Percentiles rank a stretch among this genome's conserved stretches.
Conservation (phyloP, 2,888 invertebrate species). For the Lithophane ornitopus region DNA sequence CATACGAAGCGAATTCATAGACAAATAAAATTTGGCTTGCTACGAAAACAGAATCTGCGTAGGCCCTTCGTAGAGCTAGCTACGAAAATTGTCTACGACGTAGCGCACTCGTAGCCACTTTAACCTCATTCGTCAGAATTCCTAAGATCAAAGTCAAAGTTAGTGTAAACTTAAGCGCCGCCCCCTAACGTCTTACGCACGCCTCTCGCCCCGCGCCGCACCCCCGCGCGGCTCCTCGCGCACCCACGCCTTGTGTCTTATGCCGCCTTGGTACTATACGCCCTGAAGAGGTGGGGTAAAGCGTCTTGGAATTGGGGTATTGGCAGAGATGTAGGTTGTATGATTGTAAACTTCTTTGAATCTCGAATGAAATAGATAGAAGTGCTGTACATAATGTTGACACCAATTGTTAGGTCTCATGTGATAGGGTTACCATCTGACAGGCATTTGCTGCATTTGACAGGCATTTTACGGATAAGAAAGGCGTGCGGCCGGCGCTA, state of each 20-base stretch:
- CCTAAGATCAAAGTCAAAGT: constrained; percentile 61
- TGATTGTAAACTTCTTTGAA: background rate
- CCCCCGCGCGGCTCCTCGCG: constrained; percentile 70
- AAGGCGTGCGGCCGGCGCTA: too few relatives aligned
- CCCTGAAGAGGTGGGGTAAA: constrained; percentile 44
- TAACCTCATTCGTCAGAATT: constrained; percentile 43
- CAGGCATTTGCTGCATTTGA: too few relatives aligned
- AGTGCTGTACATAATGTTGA: background rate
- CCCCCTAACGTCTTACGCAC: constrained; percentile 80
- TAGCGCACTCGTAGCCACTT: constrained; percentile 37
- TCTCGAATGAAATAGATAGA: background rate
- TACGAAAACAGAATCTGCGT: constrained; percentile 39
- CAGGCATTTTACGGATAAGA: too few relatives aligned
- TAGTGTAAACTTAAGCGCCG: constrained; percentile 79
- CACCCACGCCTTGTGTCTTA: constrained; percentile 77
- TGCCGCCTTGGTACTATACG: constrained; percentile 56
- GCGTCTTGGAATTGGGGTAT: constrained; percentile 29
- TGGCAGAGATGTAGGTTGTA: background rate
- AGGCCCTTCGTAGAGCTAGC: constrained; percentile 37
- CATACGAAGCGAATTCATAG: background rate
- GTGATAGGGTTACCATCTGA: background rate
- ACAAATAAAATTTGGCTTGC: background rate
- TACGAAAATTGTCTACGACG: constrained; percentile 47
- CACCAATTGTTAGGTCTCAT: background rate
- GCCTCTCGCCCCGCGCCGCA: constrained; percentile 63